Evolutionary conservation across 2,797 vertebrate genomes (phyloP), one percentile per base, ranked within the genome.

Genomic region (Lepidocolaptes lacrymiger): DNA sequence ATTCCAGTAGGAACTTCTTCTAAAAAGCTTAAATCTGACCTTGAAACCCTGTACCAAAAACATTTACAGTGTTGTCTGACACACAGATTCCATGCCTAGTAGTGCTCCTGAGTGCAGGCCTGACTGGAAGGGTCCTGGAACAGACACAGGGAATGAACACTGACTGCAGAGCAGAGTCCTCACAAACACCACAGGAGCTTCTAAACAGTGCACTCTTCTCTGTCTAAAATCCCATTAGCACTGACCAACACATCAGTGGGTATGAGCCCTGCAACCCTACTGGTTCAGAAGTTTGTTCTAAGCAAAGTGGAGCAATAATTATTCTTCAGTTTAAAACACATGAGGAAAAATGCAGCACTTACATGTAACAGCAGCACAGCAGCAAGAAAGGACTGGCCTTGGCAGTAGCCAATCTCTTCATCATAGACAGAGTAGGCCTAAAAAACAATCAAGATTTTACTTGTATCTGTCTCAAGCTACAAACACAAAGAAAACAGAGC

Each of bases 361-460:
- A 99, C 99, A 32, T 99, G 99, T 77, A 99, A 97, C 41, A 99
- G 98, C 94, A 99, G 98, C 96, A 99, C 99, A 72, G 99, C 99
- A 81, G 99, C 99, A 48, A 99, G 98, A 97, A 99, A 99, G 0
- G 99, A 99, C 88, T 99, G 99, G 94, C 99, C 99, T 97, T 99
- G 99, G 96, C 99, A 99, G 97, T 99, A 99, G 62, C 99, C 99
- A 55, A 99, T 99, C 98, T 99, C 99, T 95, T 99, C 98, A 83
- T 99, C 99, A n/a, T 99, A 99, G 91, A 99, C 99, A 55, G 99
- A 99, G 95, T 99, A 99, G 30, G 99, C 99, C 99, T 99, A 91
- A 28, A 94, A 92, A 34, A 67, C 58, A 92, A 89, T 34, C 17
- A 61, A 59, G 23, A 63, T 27, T 68, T 91, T 39, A 89, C 19